Base-by-base conservation (phyloP, 2,113 vertebrate species). In the Pteruthius melanotis region DNA sequence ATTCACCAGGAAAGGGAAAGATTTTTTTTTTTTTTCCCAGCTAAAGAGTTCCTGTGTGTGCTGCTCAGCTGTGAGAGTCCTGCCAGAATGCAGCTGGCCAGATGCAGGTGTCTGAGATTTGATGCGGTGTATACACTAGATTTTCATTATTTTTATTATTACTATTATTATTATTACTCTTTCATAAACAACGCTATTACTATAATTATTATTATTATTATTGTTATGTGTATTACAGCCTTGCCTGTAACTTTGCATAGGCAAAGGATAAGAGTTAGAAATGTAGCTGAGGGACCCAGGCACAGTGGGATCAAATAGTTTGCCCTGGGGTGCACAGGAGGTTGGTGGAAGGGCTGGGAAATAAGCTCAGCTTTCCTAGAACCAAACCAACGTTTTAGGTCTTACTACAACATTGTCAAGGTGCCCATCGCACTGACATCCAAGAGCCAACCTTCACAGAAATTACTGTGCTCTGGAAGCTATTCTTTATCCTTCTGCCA, bases 1-100 rank as follows among this genome's bases (percentile, higher is more conserved):
- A 92, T 89, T 94, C 85, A 81, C 88, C 7, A 19, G 88, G 85
- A 95, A 94, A 94, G 56, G 75, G 45, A 88, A 91, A 83, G 53
- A 31, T 5, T 7, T 21, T 72, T 88, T 7, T 21, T 72, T 88
- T 91, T 83, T 80, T 15, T 1, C 11, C 49, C 65, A 80, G 44
- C 69, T 78, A 75, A 88, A 95, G 64, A 20, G 77, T 70, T 95
- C 90, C 52, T 1, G 6, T 90, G 95, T 94, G 88, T 81, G 86
- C 75, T 90, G 86, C 85, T 91, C 4, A 19, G 59, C 82, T 93
- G 39, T 53, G 52, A 83, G 27, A 90, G 56, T 26, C 76, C 56
- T 93, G 79, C 83, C 85, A 95, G 76, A 88, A 81, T 7, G 22
- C 63, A 66, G 75, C 60, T 63, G 60, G 42, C 59, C 85, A 78